Evolutionary conservation across 2,888 invertebrate genomes (phyloP).

Genomic region (Heteropelma amictum): DNA sequence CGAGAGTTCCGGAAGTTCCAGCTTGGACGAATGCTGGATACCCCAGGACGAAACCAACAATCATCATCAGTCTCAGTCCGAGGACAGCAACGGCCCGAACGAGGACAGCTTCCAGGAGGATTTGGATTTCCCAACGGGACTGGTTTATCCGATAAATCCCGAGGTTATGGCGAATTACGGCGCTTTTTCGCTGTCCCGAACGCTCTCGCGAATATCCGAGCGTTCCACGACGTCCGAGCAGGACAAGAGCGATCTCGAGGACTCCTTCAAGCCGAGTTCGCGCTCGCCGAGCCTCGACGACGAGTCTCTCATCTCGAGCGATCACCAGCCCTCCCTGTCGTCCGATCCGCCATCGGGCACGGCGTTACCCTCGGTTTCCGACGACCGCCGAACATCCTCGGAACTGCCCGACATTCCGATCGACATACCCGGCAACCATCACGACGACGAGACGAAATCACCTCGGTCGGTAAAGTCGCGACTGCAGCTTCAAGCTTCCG

Average conservation of each 20-base stretch:
- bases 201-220: constrained; percentile 91
- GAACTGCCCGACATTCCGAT: constrained; percentile 92
- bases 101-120: constrained; percentile 85
- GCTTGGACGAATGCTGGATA: constrained; percentile 90
- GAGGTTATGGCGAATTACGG: constrained; percentile 87
- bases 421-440: constrained; percentile 81
- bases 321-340: constrained; percentile 91
- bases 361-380: constrained; percentile 81
- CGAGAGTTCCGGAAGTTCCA: constrained; percentile 91
- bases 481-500: constrained; percentile 82
- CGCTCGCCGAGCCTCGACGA: constrained; percentile 91
- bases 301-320: constrained; percentile 90
- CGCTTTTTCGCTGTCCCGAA: constrained; percentile 86
- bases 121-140: constrained; percentile 86
- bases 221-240: constrained; percentile 93
- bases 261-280: constrained; percentile 91
- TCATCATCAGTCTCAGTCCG: constrained; percentile 70
- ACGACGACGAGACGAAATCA: constrained; percentile 77
- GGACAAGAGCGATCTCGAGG: constrained; percentile 89
- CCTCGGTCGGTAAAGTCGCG: constrained; percentile 67
- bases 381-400: constrained; percentile 89
- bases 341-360: constrained; percentile 86
- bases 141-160: constrained; percentile 85
- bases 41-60: constrained; percentile 80
- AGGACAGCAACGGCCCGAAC: constrained; percentile 74